Evolutionary conservation across 2,797 vertebrate genomes (phyloP).

Genomic region (Mergus octosetaceus): DNA sequence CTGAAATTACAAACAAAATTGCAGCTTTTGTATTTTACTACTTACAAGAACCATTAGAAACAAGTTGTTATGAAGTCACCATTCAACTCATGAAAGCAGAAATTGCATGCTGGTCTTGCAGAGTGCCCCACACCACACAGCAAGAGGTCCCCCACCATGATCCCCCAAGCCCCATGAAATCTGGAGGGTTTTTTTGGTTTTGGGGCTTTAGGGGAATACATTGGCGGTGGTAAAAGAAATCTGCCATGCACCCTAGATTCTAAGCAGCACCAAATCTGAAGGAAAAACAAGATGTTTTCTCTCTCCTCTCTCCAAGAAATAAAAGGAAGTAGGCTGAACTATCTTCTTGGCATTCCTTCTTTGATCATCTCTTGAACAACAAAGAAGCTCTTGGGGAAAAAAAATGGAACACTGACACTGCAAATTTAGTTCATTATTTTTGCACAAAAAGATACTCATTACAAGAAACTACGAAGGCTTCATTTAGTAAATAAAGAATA

Average conservation of each 20-base stretch:
- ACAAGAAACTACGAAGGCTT: neutral
- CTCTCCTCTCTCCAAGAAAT: neutral
- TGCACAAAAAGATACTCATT: neutral
- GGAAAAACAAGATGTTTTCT: neutral
- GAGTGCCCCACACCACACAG: neutral
- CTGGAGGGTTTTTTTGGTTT: neutral
- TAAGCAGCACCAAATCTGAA: neutral
- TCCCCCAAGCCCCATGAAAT: accelerated
- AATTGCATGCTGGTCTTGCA: neutral
- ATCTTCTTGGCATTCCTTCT: neutral
- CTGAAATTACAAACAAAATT: neutral
- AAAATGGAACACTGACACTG: neutral
- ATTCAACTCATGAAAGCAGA: neutral
- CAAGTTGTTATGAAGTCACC: neutral
- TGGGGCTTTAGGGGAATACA: neutral
- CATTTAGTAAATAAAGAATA: neutral
- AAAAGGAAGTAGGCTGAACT: neutral
- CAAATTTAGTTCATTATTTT: neutral
- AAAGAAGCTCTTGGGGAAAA: neutral
- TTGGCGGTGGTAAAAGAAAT: neutral
- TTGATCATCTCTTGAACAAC: neutral
- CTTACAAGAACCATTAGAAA: neutral
- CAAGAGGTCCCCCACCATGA: neutral
- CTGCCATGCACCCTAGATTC: neutral
- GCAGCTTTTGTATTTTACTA: neutral